Conservation (phyloP, 2,888 invertebrate genomes). For the Latrodectus hesperus region DNA sequence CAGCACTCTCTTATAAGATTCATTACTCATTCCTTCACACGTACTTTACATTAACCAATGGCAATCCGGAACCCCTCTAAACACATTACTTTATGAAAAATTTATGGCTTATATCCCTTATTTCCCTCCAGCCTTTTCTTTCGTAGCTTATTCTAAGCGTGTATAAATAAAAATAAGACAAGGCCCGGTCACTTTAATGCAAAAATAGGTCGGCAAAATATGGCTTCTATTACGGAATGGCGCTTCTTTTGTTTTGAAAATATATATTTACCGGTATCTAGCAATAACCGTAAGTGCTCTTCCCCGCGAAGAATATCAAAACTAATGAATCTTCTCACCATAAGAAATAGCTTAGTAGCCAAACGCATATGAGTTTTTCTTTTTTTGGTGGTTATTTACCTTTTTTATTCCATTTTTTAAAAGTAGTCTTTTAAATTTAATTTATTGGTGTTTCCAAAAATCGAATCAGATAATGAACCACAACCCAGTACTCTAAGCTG, state of each 20-base stretch:
- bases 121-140: not conserved
- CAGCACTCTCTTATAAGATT: conserved; percentile 23
- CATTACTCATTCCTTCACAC: conserved; percentile 47
- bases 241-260: conserved; percentile 57
- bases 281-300: conserved; percentile 66
- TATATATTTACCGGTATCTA: conserved; percentile 59
- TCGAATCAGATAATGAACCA: conserved; percentile 62
- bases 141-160: conserved; percentile 19
- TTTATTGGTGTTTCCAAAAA: conserved; percentile 62
- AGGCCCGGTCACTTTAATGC: conserved; percentile 63
- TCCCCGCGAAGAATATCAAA: conserved; percentile 50
- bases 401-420: not conserved
- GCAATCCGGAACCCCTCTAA: conserved; percentile 28
- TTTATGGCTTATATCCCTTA: conserved; percentile 38
- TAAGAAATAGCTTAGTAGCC: conserved; percentile 30
- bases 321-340: conserved; percentile 61
- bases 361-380: conserved; percentile 3
- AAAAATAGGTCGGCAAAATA: conserved; percentile 63
- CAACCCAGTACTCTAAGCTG: not conserved
- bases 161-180: conserved; percentile 56
- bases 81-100: conserved; percentile 63
- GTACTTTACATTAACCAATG: conserved; percentile 62
- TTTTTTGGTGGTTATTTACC: conserved; percentile 22
- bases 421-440: conserved; percentile 57
- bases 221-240: conserved; percentile 57